Evolutionary conservation across 2,888 invertebrate genomes (phyloP), one percentile per base, ranked within the genome.

Genomic region (Agriopis leucophaearia): DNA sequence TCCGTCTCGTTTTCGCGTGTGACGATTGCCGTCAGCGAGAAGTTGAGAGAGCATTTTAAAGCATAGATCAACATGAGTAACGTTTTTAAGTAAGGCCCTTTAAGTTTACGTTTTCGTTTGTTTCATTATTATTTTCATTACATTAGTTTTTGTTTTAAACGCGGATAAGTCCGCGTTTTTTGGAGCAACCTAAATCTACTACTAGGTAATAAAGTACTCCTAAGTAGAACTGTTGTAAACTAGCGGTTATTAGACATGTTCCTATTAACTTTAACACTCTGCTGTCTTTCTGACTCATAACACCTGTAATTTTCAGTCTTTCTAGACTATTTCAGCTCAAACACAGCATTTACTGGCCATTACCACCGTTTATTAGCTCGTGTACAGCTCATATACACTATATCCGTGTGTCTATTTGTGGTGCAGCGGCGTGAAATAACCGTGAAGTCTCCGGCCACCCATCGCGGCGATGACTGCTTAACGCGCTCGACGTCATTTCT

Each of bases 391-490:
- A 73, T 80, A 81, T 84, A 82, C 80, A 76, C 75, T 82, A 87
- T 86, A 86, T 90, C 87, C 85, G 83, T 83, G 86, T 85, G 87
- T 88, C 89, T 89, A 88, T 91, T 89, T 88, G 88, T 89, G 82
- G 83, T 84, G 81, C 81, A 82, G 80, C 80, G 74, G 85, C 85
- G 88, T 91, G 89, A 90, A 91, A 91, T 90, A 87, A 84, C 87
- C 92, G 88, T 89, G 83, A 88, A 89, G 88, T 84, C 87, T 84
- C 81, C 85, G 92, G 88, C 92, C 93, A 93, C 93, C 93, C 93
- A 93, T 87, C 67, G 92, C 78, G 93, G 81, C 81, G 90, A 79
- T 86, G 92, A 91, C 90, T 90, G 91, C 84, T 85, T 91, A 90
- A 90, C 91, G 89, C 89, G 86, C 78, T 77, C 79, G 88, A 83